Evolutionary conservation across 2,888 invertebrate species (phyloP), one percentile per base, ranked within the genome.

Genomic region (Cephonodes hylas): DNA sequence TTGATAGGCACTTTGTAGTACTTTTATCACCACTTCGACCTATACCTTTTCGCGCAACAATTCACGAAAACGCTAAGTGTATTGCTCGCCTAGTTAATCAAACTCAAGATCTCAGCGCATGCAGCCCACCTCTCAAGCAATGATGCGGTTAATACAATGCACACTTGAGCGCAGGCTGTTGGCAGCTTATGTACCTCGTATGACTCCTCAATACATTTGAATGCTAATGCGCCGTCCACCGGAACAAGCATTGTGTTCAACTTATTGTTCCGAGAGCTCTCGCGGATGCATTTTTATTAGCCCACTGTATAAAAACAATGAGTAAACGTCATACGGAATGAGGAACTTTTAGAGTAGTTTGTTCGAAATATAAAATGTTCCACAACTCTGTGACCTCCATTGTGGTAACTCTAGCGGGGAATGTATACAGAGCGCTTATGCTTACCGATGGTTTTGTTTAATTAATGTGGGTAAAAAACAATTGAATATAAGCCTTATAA

Each of bases 321-420:
- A 68, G 61, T 64, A 66, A 74, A 70, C 67, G 44, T 45, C 44
- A 45, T 18, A 2, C 45, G 18, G 34, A 42, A 23, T 57, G 22
- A 34, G 57, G 22, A 15, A 25, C 7, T 18, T 27, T 44, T n/a
- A 27, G 22, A 31, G 45, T 46, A 44, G 44, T 44, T 44, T 20
- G 44, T 7, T 44, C 18, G 45, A 23, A 22, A n/a, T n/a, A n/a
- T n/a, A n/a, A n/a, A 53, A 53, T 15, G 53, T 27, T 18, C 18
- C 15, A n/a, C 38, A 38, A 18, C 27, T 53, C 53, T n/a, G 15
- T 27, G 25, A 18, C 27, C 53, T 53, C 45, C 45, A 53, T 53
- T 53, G 27, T 53, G 15, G 8, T 20, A 8, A 10, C n/a, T 22
- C 6, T 18, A 44, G 20, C 10, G 18, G 15, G 8, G 20, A 34